phyloP scores from a whole-genome alignment of 2,113 vertebrate species.

The Setophaga coronata region DNA sequence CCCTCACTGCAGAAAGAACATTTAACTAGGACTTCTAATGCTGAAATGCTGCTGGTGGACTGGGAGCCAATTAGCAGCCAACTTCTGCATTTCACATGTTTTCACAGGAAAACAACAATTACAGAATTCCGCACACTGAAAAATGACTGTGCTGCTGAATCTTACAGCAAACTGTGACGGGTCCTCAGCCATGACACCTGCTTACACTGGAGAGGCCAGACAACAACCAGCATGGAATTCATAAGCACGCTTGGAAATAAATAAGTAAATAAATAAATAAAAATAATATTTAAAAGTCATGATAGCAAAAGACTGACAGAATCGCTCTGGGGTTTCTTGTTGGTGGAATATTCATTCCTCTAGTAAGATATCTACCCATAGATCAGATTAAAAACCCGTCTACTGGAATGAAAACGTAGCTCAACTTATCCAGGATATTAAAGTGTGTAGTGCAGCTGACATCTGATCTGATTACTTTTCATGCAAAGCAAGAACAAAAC shows the following conservation, averaged over 20 bases:
- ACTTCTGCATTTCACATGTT: conserved; percentile 19
- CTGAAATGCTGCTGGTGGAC: conserved; percentile 3
- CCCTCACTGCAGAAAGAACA: not conserved
- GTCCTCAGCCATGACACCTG: not conserved
- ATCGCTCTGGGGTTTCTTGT: not conserved
- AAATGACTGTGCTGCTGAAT: not conserved
- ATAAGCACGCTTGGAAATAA: not conserved
- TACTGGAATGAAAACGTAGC: conserved; percentile 46
- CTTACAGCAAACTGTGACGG: not conserved
- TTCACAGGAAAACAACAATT: conserved; percentile 13
- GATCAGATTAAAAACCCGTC: conserved; percentile 64
- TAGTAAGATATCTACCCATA: conserved; percentile 35
- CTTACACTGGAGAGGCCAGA: not conserved
- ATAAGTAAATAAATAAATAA: not conserved
- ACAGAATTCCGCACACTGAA: not conserved
- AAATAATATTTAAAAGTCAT: not conserved
- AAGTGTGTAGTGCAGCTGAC: conserved; percentile 57
- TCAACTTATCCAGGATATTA: conserved; percentile 67
- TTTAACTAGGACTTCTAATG: conserved; percentile 21
- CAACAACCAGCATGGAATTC: not conserved
- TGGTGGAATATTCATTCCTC: conserved; percentile 40
- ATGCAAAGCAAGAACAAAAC: conserved; percentile 53
- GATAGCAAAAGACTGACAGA: conserved; percentile 17
- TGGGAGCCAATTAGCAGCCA: conserved; percentile 35
- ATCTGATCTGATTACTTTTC: conserved; percentile 56